phyloP scores from a whole-genome alignment of 2,797 vertebrate species.

The Esox lucius region DNA sequence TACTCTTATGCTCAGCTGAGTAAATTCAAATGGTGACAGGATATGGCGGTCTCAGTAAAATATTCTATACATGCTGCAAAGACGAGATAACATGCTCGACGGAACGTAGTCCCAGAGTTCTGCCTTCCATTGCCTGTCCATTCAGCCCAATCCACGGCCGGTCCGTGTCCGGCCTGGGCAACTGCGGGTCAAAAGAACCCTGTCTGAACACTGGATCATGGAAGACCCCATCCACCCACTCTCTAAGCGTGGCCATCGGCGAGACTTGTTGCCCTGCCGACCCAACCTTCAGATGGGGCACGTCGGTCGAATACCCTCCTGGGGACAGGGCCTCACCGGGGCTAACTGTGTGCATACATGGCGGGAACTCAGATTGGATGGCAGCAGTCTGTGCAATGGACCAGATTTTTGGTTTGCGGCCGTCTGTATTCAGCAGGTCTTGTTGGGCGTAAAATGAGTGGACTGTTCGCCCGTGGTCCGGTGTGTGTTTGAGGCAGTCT shows the following conservation, averaged over 20 bases:
- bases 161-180: conserved; percentile 74
- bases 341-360: conserved; percentile 87
- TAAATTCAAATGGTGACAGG: background rate
- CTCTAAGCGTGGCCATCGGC: conserved; percentile 90
- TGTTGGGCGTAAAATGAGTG: conserved; percentile 71
- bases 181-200: conserved; percentile 83
- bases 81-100: conserved; percentile 62
- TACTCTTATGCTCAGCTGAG: background rate
- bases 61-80: conserved; percentile 43
- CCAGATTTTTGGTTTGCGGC: conserved; percentile 93
- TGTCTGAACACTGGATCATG: conserved; percentile 89
- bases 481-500: conserved; percentile 67
- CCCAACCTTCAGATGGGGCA: conserved; percentile 53
- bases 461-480: conserved; percentile 67
- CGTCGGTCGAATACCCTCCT: conserved; percentile 66
- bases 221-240: conserved; percentile 98
- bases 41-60: background rate
- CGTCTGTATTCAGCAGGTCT: conserved; percentile 73
- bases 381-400: conserved; percentile 91
- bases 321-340: conserved; percentile 54
- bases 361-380: conserved; percentile 82
- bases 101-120: conserved; percentile 56
- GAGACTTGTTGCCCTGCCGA: conserved; percentile 86
- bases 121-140: conserved; percentile 64
- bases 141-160: conserved; percentile 84